phyloP scores from a whole-genome alignment of 2,888 invertebrate genomes.

The Chrysolina oricalcia region DNA sequence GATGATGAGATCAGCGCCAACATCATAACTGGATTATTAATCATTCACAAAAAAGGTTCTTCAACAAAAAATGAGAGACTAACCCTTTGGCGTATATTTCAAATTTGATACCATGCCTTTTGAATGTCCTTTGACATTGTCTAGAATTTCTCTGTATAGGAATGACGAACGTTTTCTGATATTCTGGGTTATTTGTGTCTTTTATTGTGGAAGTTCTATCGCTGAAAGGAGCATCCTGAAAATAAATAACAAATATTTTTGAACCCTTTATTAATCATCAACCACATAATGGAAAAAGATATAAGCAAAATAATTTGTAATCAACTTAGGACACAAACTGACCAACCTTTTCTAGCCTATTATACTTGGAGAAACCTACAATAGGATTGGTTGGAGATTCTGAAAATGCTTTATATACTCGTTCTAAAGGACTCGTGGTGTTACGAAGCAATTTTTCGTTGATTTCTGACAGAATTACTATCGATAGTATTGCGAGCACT shows the following conservation, averaged over 20 bases:
- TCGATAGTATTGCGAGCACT: too few species aligned
- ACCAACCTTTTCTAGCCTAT: too few species aligned
- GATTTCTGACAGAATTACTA: too few species aligned
- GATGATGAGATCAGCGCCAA: slow-evolving; percentile 28
- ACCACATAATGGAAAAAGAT: too few species aligned
- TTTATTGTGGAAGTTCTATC: slow-evolving; percentile 87
- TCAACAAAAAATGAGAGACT: slow-evolving; percentile 64
- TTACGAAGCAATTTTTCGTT: too few species aligned
- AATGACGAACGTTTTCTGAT: slow-evolving; percentile 86
- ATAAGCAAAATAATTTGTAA: too few species aligned
- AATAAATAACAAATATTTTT: slow-evolving; percentile 20
- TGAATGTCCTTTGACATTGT: slow-evolving; percentile 89
- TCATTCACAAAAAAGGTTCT: not conserved
- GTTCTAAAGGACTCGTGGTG: too few species aligned
- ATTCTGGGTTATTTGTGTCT: slow-evolving; percentile 92
- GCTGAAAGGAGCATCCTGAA: slow-evolving; percentile 81
- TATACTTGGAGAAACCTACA: too few species aligned
- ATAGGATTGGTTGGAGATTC: too few species aligned
- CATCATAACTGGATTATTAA: not conserved
- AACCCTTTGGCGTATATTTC: slow-evolving; percentile 96
- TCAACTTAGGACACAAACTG: too few species aligned
- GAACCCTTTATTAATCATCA: not conserved
- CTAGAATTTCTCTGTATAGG: slow-evolving; percentile 86
- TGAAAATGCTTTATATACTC: not conserved
- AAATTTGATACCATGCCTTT: slow-evolving; percentile 90